phyloP scores from a whole-genome alignment of 2,113 vertebrate genomes.

The Hemiprocne comata region DNA sequence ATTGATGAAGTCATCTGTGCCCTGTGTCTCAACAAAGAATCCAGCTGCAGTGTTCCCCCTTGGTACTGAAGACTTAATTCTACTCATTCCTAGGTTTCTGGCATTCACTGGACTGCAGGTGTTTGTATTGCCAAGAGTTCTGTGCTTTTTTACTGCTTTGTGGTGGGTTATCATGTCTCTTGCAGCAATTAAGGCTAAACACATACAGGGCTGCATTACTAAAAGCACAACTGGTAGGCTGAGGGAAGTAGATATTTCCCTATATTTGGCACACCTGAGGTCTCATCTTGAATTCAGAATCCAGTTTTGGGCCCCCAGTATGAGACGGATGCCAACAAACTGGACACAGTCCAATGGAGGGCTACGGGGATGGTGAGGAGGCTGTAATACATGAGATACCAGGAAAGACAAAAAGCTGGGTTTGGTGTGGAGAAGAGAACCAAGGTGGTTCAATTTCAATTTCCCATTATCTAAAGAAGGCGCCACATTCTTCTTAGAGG shows the following conservation, averaged over 20 bases:
- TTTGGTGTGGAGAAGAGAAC: background rate
- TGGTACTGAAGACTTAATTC: background rate
- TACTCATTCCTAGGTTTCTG: constrained; percentile 12
- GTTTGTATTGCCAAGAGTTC: constrained; percentile 4
- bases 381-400: background rate
- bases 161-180: background rate
- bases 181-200: constrained; percentile 11
- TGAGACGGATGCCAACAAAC: background rate
- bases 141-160: background rate
- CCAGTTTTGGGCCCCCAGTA: background rate
- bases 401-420: background rate
- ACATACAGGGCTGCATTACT: background rate
- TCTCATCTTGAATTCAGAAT: background rate
- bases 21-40: background rate
- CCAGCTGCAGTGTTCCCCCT: background rate
- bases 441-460: background rate
- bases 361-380: background rate
- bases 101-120: background rate
- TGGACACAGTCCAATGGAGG: background rate
- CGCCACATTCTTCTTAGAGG: background rate
- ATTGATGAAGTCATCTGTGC: background rate
- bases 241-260: background rate
- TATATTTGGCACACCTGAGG: background rate
- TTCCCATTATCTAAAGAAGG: background rate
- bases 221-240: background rate